Base-by-base conservation (phyloP, 2,113 vertebrate species). In the Amblyornis subalaris region DNA sequence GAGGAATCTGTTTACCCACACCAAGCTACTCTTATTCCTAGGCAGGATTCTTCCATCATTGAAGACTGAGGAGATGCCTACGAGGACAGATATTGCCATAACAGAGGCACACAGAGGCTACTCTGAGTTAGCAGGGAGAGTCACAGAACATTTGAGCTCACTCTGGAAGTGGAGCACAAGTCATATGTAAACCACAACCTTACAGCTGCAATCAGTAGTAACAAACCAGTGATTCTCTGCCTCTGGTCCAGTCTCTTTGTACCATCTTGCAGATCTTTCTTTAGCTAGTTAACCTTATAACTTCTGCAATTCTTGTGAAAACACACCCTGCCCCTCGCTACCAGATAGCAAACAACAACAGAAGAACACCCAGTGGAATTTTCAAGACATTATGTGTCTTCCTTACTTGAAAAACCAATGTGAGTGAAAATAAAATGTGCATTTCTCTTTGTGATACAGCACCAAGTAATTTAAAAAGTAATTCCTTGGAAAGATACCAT, bases 271-370 rank as follows among this genome's bases (percentile, higher is more conserved):
- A 44, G 4, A 10, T 38, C 44, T 54, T 91, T 51, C 25, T 81
- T 82, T 10, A 64, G 2, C 4, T 23, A 61, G 20, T 44, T 61
- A 53, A 70, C 10, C 8, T 72, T n/a, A 70, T 0, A 80, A 47
- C 20, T 89, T 78, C 53, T 78, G n/a, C 36, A 88, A 10, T 22
- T 35, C 13, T 26, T 66, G 35, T 19, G n/a, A 42, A 29, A 76
- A 82, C 12, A 29, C 3, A 62, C 13, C 10, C 44, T 54, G 28
- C 16, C 21, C 16, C 24, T 25, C 0, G 0, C 12, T 61, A 33
- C 36, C 13, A 29, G 9, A 31, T 1, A 76, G 38, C 4, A 19
- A 92, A 60, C 12, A 83, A 29, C 1, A 61, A 7, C 0, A 3
- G 33, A 50, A 66, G 22, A 51, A 70, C 31, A 23, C 19, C 6